A percentile compares a stretch with the other conserved stretches of the same genome.
phyloP scores from a whole-genome alignment of 2,113 vertebrate genomes.

The Otus sunia region DNA sequence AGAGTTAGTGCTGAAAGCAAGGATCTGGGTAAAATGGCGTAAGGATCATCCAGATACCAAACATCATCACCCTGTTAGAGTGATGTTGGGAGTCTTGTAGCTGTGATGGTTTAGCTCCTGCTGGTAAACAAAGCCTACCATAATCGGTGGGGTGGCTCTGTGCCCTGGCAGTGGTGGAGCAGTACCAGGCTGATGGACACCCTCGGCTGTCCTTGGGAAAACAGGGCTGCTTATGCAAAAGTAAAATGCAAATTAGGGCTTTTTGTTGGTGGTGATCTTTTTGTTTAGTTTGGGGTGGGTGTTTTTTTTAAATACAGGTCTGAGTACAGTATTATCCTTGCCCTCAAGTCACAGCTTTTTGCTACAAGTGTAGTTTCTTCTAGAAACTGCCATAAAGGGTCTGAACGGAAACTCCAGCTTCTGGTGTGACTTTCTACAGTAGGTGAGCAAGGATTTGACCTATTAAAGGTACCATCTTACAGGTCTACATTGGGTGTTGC shows the following conservation, averaged over 20 bases:
- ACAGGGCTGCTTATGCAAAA: neutral
- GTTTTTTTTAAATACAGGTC: neutral
- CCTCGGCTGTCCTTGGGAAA: neutral
- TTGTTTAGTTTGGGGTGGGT: neutral
- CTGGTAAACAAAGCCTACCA: neutral
- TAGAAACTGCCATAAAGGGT: neutral
- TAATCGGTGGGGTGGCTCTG: accelerated
- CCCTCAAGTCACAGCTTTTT: neutral
- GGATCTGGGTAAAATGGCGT: neutral
- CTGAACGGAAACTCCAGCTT: neutral
- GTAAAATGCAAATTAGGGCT: neutral
- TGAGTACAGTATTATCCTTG: neutral
- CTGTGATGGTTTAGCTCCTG: neutral
- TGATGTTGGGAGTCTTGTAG: neutral
- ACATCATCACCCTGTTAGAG: neutral
- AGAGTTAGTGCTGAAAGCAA: neutral
- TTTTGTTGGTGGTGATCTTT: neutral
- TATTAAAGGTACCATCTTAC: accelerated
- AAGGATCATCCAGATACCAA: neutral
- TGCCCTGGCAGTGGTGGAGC: neutral
- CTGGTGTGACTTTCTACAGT: neutral
- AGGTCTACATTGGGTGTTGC: neutral
- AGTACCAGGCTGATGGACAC: accelerated
- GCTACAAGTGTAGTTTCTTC: neutral
- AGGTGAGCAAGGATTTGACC: neutral